Evolutionary conservation across 2,888 invertebrate species (phyloP).

Genomic region (Dioctria rufipes): DNA sequence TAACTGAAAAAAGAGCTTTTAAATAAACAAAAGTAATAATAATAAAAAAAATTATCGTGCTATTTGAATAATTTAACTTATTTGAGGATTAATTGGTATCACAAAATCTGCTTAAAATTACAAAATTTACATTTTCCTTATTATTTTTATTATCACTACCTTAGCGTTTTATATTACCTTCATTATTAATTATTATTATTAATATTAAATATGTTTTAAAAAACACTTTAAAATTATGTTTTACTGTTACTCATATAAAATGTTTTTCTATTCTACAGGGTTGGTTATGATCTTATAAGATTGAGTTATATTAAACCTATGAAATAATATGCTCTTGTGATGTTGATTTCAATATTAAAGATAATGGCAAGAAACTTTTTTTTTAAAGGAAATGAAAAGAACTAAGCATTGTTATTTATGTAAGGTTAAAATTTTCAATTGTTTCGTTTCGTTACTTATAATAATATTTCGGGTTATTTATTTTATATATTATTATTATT

Average conservation of each 20-base stretch:
- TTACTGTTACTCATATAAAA: conserved; percentile 42
- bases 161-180: conserved; percentile 19
- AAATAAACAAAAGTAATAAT: conserved; percentile 2
- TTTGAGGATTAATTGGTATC: conserved; percentile 28
- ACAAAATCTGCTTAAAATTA: conserved; percentile 49
- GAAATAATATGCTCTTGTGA: no score
- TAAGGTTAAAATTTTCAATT: no score
- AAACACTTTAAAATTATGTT: conserved; percentile 39
- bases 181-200: neutral
- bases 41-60: conserved; percentile 9
- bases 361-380: no score
- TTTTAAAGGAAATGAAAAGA: no score
- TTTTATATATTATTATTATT: no score
- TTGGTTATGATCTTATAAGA: conserved; percentile 14
- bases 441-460: no score
- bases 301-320: neutral
- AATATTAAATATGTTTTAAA: conserved; percentile 21
- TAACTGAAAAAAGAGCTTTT: conserved; percentile 28
- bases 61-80: conserved; percentile 11
- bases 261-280: conserved; percentile 7
- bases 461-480: no score
- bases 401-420: no score
- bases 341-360: no score
- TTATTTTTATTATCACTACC: conserved; percentile 26
- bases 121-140: conserved; percentile 33